These are phyloP conservation scores for Lepidostoma basale DNA, from an alignment of 1,140 invertebrate genomes.

Conservation along the genomic window DNA sequence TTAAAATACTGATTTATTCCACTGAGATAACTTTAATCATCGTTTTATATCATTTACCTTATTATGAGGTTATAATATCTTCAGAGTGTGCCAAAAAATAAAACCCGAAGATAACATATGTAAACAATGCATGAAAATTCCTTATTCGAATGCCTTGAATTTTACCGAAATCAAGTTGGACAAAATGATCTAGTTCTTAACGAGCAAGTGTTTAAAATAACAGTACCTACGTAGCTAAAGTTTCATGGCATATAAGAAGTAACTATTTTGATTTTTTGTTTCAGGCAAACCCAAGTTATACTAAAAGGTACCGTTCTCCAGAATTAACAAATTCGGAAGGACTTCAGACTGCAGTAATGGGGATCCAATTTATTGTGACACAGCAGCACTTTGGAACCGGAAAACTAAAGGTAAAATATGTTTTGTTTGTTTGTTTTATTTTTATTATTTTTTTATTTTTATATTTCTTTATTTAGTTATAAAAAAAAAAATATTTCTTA, in stretches of 20 bases:
- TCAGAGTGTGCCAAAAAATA: no score
- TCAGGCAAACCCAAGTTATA: constrained; percentile 39
- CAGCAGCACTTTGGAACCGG: constrained; percentile 62
- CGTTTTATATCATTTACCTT: no score
- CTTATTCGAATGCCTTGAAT: neutral
- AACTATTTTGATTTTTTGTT: constrained; percentile 26
- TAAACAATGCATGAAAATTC: neutral
- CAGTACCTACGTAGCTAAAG: neutral
- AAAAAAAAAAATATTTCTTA: no score
- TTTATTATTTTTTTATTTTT: no score
- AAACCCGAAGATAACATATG: no score
- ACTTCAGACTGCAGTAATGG: constrained; percentile 52
- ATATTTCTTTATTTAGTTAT: no score
- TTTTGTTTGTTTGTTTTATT: no score
- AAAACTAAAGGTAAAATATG: constrained; percentile 61
- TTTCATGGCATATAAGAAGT: neutral
- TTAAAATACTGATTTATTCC: no score
- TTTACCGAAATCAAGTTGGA: neutral
- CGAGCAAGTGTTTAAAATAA: no score
- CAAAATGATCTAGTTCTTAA: no score
- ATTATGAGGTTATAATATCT: no score
- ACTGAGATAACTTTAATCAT: no score
- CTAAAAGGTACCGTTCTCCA: constrained; percentile 34
- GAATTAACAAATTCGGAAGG: constrained; percentile 39
- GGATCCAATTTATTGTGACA: constrained; percentile 63